A percentile compares a stretch with the other conserved stretches of the same genome.
phyloP scores from a whole-genome alignment of 1,140 invertebrate genomes.

The Leptinotarsa lineolata region DNA sequence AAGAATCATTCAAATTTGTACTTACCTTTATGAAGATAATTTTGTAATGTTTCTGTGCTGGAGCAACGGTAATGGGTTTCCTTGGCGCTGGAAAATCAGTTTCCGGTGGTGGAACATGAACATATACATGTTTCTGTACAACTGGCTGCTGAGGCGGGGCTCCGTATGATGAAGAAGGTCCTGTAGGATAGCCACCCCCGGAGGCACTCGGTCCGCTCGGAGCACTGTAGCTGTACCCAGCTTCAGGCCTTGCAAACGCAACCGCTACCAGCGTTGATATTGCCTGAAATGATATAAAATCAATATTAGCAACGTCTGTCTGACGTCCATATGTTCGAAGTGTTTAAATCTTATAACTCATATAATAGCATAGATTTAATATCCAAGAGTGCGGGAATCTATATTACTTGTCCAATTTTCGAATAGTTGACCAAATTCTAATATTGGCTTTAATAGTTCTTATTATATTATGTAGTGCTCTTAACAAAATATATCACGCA shows the following conservation, averaged over 20 bases:
- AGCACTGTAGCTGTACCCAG: slow-evolving; percentile 40
- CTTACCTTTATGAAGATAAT: slow-evolving; percentile 84
- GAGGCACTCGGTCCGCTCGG: slow-evolving; percentile 36
- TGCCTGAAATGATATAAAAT: slow-evolving; percentile 25
- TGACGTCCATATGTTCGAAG: no score
- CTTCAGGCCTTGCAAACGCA: slow-evolving; percentile 40
- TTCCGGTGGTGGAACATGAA: slow-evolving; percentile 72
- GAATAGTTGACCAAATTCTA: no score
- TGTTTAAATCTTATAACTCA: no score
- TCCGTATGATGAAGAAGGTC: slow-evolving; percentile 37
- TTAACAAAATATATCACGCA: no score
- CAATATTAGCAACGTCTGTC: no score
- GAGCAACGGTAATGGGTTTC: slow-evolving; percentile 60
- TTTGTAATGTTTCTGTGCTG: slow-evolving; percentile 83
- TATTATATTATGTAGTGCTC: no score
- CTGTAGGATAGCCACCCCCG: slow-evolving; percentile 32
- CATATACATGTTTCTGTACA: slow-evolving; percentile 79
- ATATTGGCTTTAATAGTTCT: no score
- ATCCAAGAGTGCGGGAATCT: no score
- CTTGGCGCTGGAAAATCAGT: slow-evolving; percentile 67
- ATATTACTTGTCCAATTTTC: no score
- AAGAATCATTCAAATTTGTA: not conserved
- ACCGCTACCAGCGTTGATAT: slow-evolving; percentile 38
- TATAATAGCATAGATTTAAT: no score
- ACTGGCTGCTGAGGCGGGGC: slow-evolving; percentile 57